phyloP scores from a whole-genome alignment of 2,797 vertebrate species.

The Ctenosaura bakeri region DNA sequence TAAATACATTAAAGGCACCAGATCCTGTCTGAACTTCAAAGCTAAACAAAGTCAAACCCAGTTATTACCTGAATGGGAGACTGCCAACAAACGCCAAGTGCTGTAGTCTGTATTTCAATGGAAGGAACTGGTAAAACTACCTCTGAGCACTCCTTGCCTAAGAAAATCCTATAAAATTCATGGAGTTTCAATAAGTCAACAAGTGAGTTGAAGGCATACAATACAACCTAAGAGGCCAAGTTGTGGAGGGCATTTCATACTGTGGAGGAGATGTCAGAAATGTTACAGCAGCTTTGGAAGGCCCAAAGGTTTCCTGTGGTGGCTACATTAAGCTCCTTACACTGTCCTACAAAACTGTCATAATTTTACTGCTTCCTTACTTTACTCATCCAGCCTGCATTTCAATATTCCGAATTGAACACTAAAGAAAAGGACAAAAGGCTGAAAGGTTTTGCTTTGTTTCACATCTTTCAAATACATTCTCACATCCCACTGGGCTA shows the following conservation, averaged over 20 bases:
- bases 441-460: neutral
- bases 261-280: neutral
- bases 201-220: too few relatives aligned
- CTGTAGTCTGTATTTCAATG: too few relatives aligned
- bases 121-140: too few relatives aligned
- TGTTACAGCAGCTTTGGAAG: neutral
- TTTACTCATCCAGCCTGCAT: too few relatives aligned
- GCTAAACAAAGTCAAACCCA: too few relatives aligned
- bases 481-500: neutral
- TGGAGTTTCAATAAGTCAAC: too few relatives aligned
- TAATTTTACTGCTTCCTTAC: neutral
- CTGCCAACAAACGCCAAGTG: too few relatives aligned
- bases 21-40: too few relatives aligned
- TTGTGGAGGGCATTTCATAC: neutral
- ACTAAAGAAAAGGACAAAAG: neutral
- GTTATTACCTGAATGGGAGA: too few relatives aligned
- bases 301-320: neutral
- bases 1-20: too few relatives aligned
- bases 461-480: neutral
- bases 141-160: too few relatives aligned
- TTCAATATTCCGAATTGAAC: neutral
- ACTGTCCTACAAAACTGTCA: neutral
- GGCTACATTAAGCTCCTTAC: neutral
- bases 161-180: too few relatives aligned
- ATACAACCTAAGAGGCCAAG: neutral